A percentile compares a stretch with the other conserved stretches of the same genome.
Evolutionary conservation across 2,888 invertebrate species (phyloP).

Genomic region (Nemotelus nigrinus): DNA sequence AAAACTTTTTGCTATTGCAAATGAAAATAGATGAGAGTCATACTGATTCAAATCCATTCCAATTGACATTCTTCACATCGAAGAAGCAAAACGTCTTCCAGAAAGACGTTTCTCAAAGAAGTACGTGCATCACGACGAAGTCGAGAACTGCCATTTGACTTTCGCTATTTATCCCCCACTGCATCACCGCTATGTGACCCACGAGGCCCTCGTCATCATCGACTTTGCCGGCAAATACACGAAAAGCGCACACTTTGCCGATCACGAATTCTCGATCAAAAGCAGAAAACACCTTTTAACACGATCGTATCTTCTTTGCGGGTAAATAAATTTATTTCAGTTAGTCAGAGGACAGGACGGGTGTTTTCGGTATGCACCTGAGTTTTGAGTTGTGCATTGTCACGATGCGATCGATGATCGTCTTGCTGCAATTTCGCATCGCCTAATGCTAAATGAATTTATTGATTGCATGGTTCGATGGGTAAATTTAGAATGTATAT

Average conservation of each 20-base stretch:
- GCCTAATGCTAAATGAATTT: slow-evolving; percentile 20
- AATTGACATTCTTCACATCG: neutral
- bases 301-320: slow-evolving; percentile 49
- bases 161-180: slow-evolving; percentile 4
- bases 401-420: slow-evolving; percentile 36
- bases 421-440: neutral
- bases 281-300: slow-evolving; percentile 50
- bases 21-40: too few species aligned
- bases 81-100: neutral
- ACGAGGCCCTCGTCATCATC: neutral
- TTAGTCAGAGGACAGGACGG: neutral
- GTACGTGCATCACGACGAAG: slow-evolving; percentile 9
- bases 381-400: slow-evolving; percentile 40
- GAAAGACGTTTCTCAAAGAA: too few species aligned
- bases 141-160: neutral
- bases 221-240: neutral
- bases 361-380: slow-evolving; percentile 50
- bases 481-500: too few species aligned
- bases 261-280: slow-evolving; percentile 50
- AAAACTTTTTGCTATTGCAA: too few species aligned
- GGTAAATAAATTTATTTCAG: slow-evolving; percentile 50
- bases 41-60: too few species aligned
- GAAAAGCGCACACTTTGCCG: slow-evolving; percentile 48
- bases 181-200: slow-evolving; percentile 2
- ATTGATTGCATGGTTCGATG: neutral